Percentiles rank a stretch among this genome's conserved stretches.
phyloP scores from a whole-genome alignment of 2,888 invertebrate genomes.

The Harpalus rubripes region DNA sequence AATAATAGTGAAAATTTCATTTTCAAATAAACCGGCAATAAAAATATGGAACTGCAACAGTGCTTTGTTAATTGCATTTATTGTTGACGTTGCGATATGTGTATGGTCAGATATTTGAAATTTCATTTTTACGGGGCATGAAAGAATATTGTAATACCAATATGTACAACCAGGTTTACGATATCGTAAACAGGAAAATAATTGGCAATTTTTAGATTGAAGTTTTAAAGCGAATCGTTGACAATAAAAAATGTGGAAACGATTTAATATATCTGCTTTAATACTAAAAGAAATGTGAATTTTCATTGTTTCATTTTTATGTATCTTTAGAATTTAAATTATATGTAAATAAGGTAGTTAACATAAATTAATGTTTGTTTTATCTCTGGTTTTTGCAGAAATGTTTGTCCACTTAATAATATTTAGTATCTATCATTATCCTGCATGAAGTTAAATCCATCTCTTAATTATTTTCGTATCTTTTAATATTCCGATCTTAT shows the following conservation, averaged over 20 bases:
- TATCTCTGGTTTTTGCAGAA: too few relatives aligned
- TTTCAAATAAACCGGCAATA: neutral
- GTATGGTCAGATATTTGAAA: neutral
- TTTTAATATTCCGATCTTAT: too few relatives aligned
- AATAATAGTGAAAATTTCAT: neutral
- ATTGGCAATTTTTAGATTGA: neutral
- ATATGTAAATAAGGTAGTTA: too few relatives aligned
- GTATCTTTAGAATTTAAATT: too few relatives aligned
- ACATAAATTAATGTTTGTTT: too few relatives aligned
- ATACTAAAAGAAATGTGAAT: too few relatives aligned
- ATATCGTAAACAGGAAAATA: neutral
- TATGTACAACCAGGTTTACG: neutral
- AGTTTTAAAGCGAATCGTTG: neutral
- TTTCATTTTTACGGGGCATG: neutral
- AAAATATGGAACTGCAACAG: neutral
- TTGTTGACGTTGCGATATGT: neutral
- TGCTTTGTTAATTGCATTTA: neutral
- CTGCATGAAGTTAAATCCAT: too few relatives aligned
- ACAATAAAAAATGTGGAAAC: neutral
- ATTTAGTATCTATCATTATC: too few relatives aligned
- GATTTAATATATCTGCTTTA: neutral
- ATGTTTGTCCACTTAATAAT: too few relatives aligned
- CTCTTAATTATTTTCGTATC: too few relatives aligned
- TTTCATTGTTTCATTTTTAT: too few relatives aligned
- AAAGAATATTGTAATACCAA: too few relatives aligned